These are phyloP conservation scores for Seira musarum DNA, from an alignment of 2,888 invertebrate species.

Conservation along the genomic window DNA sequence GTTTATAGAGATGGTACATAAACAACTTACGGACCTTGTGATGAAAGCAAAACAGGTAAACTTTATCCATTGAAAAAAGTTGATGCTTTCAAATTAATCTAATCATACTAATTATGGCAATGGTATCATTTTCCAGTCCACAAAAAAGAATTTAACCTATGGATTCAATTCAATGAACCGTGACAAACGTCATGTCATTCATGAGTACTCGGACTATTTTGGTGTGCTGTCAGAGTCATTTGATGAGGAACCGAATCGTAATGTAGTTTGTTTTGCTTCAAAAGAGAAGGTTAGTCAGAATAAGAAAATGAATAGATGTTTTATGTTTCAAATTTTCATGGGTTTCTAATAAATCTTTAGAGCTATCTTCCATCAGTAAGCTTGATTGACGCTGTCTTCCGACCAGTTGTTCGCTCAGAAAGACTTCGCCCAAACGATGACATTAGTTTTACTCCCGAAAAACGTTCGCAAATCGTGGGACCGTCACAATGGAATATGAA, in stretches of 20 bases:
- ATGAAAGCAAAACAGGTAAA: slow-evolving; percentile 88
- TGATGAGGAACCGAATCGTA: slow-evolving; percentile 95
- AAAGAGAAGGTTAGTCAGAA: slow-evolving; percentile 79
- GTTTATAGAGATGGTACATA: slow-evolving; percentile 88
- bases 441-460: slow-evolving; percentile 60
- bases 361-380: slow-evolving; percentile 93
- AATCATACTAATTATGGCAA: too few species aligned
- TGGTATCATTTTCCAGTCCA: slow-evolving; percentile 71
- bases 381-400: slow-evolving; percentile 84
- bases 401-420: slow-evolving; percentile 75
- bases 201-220: slow-evolving; percentile 96
- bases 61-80: too few species aligned
- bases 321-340: not conserved
- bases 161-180: slow-evolving; percentile 96
- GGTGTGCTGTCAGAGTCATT: slow-evolving; percentile 95
- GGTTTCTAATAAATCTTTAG: slow-evolving; percentile 73
- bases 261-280: slow-evolving; percentile 92
- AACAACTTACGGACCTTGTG: slow-evolving; percentile 87
- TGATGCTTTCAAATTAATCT: too few species aligned
- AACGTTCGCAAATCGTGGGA: slow-evolving; percentile 62
- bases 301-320: not conserved
- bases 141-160: slow-evolving; percentile 75
- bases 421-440: slow-evolving; percentile 65
- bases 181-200: slow-evolving; percentile 92
- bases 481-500: slow-evolving; percentile 40